phyloP scores from a whole-genome alignment of 2,888 invertebrate species.

The Chrysolina americana region DNA sequence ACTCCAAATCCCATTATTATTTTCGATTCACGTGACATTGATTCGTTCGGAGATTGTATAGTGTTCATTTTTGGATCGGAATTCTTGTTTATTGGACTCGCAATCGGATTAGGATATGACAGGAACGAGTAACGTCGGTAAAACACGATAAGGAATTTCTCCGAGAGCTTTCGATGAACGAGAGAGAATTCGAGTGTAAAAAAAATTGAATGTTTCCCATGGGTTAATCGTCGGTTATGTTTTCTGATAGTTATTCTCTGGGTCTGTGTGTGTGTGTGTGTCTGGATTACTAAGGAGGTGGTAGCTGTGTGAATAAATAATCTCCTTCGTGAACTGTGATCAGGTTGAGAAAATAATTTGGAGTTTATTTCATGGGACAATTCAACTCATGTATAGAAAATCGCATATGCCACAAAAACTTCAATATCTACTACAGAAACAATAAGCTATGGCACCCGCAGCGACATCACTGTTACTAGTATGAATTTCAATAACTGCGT shows the following conservation, averaged over 20 bases:
- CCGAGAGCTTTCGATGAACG: not conserved
- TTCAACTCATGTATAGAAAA: no score
- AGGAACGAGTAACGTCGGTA: conserved; percentile 25
- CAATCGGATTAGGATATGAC: conserved; percentile 32
- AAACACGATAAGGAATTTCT: conserved; percentile 23
- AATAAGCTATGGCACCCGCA: no score
- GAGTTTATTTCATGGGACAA: no score
- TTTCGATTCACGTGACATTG: conserved; percentile 33
- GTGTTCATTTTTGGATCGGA: conserved; percentile 35
- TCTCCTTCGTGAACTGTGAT: no score
- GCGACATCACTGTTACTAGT: no score
- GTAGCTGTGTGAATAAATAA: no score
- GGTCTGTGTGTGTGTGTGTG: no score
- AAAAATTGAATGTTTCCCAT: not conserved
- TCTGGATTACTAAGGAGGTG: no score
- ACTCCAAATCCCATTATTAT: conserved; percentile 36
- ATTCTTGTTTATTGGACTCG: conserved; percentile 36
- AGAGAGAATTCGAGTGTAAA: not conserved
- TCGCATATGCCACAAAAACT: no score
- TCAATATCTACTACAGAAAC: no score
- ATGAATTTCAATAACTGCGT: no score
- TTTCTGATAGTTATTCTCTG: not conserved
- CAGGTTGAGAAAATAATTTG: no score
- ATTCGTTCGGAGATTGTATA: conserved; percentile 36
- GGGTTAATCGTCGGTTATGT: not conserved